A percentile compares a stretch with the other conserved stretches of the same genome.
phyloP scores from a whole-genome alignment of 2,797 vertebrate genomes.

The Halcyon smyrnensis region DNA sequence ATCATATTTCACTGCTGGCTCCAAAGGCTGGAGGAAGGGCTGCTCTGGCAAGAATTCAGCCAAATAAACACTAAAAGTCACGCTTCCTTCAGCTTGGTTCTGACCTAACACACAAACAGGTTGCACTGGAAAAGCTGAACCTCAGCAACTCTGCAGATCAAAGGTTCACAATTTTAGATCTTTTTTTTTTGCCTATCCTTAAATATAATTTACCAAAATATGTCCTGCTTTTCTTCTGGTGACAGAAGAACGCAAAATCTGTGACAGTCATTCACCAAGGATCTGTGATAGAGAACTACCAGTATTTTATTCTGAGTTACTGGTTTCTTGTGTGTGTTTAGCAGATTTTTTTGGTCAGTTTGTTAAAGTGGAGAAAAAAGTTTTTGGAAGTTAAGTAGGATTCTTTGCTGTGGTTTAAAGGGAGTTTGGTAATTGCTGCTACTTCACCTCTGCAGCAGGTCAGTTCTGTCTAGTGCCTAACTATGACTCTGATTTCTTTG shows the following conservation, averaged over 20 bases:
- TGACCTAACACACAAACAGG: neutral
- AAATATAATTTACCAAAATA: neutral
- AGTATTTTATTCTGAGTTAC: neutral
- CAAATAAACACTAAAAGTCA: neutral
- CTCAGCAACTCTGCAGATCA: neutral
- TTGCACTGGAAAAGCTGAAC: neutral
- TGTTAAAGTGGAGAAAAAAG: neutral
- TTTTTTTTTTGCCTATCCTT: neutral
- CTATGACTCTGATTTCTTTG: neutral
- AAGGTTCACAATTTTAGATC: neutral
- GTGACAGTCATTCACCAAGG: neutral
- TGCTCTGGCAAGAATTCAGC: neutral
- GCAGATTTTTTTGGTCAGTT: neutral
- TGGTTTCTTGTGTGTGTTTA: neutral
- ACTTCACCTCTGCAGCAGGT: neutral
- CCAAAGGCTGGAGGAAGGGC: neutral
- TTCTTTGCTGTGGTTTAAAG: neutral
- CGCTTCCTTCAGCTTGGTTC: neutral
- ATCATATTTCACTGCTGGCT: neutral
- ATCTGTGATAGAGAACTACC: neutral
- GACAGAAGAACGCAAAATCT: neutral
- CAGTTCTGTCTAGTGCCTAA: neutral
- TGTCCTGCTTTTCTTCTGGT: neutral
- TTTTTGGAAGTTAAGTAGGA: neutral
- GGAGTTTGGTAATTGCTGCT: neutral